phyloP scores from a whole-genome alignment of 2,888 invertebrate genomes.

The Drosophila nigricruria region DNA sequence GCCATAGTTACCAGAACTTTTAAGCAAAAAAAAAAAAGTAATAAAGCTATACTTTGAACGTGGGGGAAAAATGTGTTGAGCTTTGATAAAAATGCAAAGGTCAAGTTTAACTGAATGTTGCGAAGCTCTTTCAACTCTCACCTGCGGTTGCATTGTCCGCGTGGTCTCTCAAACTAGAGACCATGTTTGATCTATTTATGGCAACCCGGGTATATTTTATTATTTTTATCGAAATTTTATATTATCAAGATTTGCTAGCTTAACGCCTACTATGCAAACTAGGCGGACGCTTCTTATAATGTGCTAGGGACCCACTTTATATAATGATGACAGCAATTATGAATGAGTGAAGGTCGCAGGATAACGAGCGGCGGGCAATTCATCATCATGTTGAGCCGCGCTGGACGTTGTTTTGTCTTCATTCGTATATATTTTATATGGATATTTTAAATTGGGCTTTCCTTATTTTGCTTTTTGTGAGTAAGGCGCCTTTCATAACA shows the following conservation, averaged over 20 bases:
- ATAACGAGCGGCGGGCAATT: slow-evolving; percentile 70
- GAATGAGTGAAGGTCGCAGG: slow-evolving; percentile 72
- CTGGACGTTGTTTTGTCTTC: slow-evolving; percentile 33
- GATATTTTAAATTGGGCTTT: slow-evolving; percentile 41
- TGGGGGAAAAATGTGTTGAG: neutral
- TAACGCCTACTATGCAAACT: slow-evolving; percentile 11
- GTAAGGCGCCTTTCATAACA: slow-evolving; percentile 26
- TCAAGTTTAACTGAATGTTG: neutral
- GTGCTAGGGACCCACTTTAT: slow-evolving; percentile 53
- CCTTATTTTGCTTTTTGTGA: slow-evolving; percentile 17
- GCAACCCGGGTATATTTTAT: neutral
- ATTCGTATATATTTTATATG: slow-evolving; percentile 5
- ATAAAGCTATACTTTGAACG: neutral
- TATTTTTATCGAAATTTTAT: neutral
- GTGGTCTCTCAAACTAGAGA: neutral
- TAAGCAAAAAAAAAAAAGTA: neutral
- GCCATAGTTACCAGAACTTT: neutral
- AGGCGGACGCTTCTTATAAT: slow-evolving; percentile 9
- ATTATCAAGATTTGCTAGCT: slow-evolving; percentile 18
- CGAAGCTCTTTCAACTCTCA: neutral
- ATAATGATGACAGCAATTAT: slow-evolving; percentile 81
- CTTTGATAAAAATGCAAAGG: slow-evolving; percentile 2
- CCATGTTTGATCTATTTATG: slow-evolving; percentile 15
- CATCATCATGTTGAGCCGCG: slow-evolving; percentile 64
- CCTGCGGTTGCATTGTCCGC: slow-evolving; percentile 1